Evolutionary conservation across 2,113 vertebrate genomes (phyloP).

Genomic region (Stomatorhinus ivindoensis): DNA sequence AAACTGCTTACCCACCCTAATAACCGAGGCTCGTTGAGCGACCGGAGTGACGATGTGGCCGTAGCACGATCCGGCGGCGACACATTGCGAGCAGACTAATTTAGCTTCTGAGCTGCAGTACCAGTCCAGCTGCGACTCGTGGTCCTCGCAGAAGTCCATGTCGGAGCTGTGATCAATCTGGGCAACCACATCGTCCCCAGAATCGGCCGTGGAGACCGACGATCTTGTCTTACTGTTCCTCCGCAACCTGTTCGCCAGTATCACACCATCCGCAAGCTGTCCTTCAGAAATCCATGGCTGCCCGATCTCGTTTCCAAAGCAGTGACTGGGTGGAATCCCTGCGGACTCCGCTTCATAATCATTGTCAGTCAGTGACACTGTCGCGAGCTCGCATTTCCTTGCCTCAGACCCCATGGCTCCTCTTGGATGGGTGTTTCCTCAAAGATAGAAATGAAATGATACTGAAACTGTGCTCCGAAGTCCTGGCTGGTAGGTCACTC

Average conservation of each 20-base stretch:
- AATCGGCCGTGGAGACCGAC: neutral
- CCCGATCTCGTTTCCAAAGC: conserved; percentile 9
- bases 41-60: conserved; percentile 62
- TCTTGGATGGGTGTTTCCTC: neutral
- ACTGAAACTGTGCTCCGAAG: neutral
- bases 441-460: neutral
- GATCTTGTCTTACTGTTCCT: neutral
- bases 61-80: conserved; percentile 55
- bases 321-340: neutral
- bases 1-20: conserved; percentile 62
- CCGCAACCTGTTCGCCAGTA: neutral
- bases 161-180: conserved; percentile 43
- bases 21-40: conserved; percentile 56
- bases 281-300: conserved; percentile 41
- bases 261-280: conserved; percentile 9
- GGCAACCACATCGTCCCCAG: neutral
- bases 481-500: neutral
- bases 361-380: conserved; percentile 31
- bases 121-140: conserved; percentile 56
- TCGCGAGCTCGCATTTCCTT: conserved; percentile 39
- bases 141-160: conserved; percentile 51
- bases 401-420: conserved; percentile 49
- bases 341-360: conserved; percentile 15
- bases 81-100: conserved; percentile 63
- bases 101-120: conserved; percentile 69